phyloP scores from a whole-genome alignment of 2,888 invertebrate genomes.

The Philopedon plagiatum region DNA sequence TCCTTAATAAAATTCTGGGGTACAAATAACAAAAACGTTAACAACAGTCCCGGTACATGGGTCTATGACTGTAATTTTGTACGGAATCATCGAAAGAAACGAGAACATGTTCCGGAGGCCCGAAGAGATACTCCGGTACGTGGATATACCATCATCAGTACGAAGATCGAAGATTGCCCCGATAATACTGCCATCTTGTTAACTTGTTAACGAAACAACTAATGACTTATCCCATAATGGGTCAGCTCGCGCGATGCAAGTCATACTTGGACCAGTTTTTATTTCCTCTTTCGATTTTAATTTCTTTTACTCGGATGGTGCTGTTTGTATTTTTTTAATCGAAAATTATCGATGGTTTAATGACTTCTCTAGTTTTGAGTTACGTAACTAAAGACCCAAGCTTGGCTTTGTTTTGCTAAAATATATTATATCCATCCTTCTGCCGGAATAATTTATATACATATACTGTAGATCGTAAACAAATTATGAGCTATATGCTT shows the following conservation, averaged over 20 bases:
- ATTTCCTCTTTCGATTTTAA: constrained; percentile 24
- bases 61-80: constrained; percentile 62
- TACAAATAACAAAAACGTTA: constrained; percentile 61
- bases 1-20: constrained; percentile 55
- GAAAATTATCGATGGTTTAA: neutral
- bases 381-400: too few relatives aligned
- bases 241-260: constrained; percentile 65
- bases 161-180: constrained; percentile 64
- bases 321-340: constrained; percentile 19
- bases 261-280: constrained; percentile 58
- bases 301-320: constrained; percentile 28
- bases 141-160: constrained; percentile 63
- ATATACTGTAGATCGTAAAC: too few relatives aligned
- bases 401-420: too few relatives aligned
- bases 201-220: constrained; percentile 69
- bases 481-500: too few relatives aligned
- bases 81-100: constrained; percentile 58
- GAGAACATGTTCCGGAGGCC: constrained; percentile 58
- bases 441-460: too few relatives aligned
- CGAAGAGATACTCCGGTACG: constrained; percentile 58
- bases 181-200: constrained; percentile 68
- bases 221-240: constrained; percentile 67
- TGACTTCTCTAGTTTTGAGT: too few relatives aligned
- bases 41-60: constrained; percentile 57
- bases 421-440: too few relatives aligned